Conservation (phyloP, 2,888 invertebrate species). For the Idaea dimidiata region DNA sequence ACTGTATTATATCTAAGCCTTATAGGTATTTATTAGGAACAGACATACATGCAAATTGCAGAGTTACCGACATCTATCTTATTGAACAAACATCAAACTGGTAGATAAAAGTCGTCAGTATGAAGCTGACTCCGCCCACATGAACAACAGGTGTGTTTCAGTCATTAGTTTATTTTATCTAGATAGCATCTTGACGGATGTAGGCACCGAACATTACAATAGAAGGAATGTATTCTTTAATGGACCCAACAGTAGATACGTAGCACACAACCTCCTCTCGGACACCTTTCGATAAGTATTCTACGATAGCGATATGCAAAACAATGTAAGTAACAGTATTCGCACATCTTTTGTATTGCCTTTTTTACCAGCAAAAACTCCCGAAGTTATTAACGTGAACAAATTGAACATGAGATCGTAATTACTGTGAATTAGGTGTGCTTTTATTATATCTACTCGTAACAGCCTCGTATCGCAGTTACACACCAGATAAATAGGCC, state of each 20-base stretch:
- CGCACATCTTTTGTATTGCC: slow-evolving; percentile 59
- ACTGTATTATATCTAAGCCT: no score
- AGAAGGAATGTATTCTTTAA: slow-evolving; percentile 67
- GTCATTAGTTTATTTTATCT: slow-evolving; percentile 70
- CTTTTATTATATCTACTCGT: slow-evolving; percentile 51
- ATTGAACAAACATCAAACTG: slow-evolving; percentile 54
- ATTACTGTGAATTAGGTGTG: slow-evolving; percentile 53
- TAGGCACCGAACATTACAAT: slow-evolving; percentile 68
- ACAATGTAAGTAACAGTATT: slow-evolving; percentile 75
- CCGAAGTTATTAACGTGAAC: slow-evolving; percentile 62
- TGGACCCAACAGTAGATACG: slow-evolving; percentile 56
- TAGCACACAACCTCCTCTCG: slow-evolving; percentile 31
- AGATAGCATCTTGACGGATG: slow-evolving; percentile 76
- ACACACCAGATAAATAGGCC: no score
- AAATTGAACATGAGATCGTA: slow-evolving; percentile 66
- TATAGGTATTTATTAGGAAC: slow-evolving; percentile 18
- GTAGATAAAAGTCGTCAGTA: slow-evolving; percentile 56
- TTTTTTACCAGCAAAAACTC: slow-evolving; percentile 62
- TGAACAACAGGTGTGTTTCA: slow-evolving; percentile 64
- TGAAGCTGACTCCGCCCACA: slow-evolving; percentile 54
- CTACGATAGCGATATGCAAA: slow-evolving; percentile 68
- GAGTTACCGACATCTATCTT: slow-evolving; percentile 33
- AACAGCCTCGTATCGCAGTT: no score
- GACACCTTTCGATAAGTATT: slow-evolving; percentile 53
- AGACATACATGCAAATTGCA: slow-evolving; percentile 26